phyloP scores from a whole-genome alignment of 2,888 invertebrate species.

The Quadroppia sp. region DNA sequence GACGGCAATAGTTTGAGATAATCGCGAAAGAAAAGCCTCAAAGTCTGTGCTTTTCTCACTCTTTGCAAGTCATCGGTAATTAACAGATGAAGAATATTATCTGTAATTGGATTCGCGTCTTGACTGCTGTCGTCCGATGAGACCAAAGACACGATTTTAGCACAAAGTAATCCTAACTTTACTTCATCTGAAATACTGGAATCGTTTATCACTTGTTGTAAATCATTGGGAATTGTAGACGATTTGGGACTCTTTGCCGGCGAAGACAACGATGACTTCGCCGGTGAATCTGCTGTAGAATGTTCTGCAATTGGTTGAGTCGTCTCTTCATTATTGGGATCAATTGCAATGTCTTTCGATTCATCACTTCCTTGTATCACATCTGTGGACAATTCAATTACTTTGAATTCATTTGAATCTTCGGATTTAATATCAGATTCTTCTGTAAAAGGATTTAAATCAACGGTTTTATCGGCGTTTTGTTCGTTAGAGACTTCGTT shows the following conservation, averaged over 20 bases:
- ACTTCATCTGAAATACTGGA: slow-evolving; percentile 36
- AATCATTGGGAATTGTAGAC: slow-evolving; percentile 16
- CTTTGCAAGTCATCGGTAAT: slow-evolving; percentile 42
- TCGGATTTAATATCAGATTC: neutral
- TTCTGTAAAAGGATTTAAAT: neutral
- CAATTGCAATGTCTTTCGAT: neutral
- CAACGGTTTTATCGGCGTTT: neutral
- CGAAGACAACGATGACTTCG: neutral
- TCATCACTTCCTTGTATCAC: neutral
- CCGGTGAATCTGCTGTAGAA: neutral
- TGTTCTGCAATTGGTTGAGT: no score
- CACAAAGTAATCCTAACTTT: slow-evolving; percentile 35
- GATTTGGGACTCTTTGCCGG: slow-evolving; percentile 5
- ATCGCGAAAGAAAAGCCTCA: slow-evolving; percentile 40
- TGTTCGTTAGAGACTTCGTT: neutral
- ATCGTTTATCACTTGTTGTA: slow-evolving; percentile 39
- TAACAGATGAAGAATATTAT: slow-evolving; percentile 41
- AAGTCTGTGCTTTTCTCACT: slow-evolving; percentile 33
- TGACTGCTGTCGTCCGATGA: slow-evolving; percentile 10
- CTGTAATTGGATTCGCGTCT: slow-evolving; percentile 37
- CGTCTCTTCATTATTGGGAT: neutral
- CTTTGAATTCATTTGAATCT: neutral
- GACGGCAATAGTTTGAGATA: slow-evolving; percentile 40
- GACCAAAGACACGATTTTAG: slow-evolving; percentile 23
- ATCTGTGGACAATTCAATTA: neutral